These are phyloP conservation scores for Albula goreensis DNA, from an alignment of 2,113 vertebrate genomes.

Conservation along the genomic window DNA sequence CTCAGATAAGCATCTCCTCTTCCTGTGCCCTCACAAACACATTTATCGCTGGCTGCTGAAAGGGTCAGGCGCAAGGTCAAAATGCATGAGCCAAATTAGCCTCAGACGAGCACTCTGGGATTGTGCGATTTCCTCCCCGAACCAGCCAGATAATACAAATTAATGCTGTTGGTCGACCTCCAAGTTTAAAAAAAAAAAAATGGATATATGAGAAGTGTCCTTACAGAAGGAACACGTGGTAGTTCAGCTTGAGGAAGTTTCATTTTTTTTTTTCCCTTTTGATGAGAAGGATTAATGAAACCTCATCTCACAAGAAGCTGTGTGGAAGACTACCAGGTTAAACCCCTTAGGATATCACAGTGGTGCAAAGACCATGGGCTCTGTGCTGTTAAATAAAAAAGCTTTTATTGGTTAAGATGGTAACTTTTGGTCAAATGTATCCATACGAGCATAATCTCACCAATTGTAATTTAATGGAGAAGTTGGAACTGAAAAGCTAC, in stretches of 20 bases:
- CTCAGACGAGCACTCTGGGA: neutral
- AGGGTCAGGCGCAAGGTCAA: neutral
- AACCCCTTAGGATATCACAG: neutral
- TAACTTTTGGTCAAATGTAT: neutral
- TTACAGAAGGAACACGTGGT: constrained; percentile 78
- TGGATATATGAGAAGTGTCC: constrained; percentile 13
- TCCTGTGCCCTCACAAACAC: neutral
- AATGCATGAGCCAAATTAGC: neutral
- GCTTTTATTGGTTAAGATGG: neutral
- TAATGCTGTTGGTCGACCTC: neutral
- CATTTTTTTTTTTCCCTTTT: constrained; percentile 55
- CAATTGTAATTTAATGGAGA: no score
- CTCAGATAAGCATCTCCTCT: neutral
- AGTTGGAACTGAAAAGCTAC: no score
- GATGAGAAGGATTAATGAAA: constrained; percentile 38
- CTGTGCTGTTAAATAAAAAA: neutral
- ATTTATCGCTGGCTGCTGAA: neutral
- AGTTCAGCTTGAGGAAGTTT: constrained; percentile 63
- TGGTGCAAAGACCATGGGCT: neutral
- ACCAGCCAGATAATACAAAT: neutral
- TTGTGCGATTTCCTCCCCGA: neutral
- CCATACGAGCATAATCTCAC: no score
- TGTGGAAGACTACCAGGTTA: neutral
- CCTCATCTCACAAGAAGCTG: neutral
- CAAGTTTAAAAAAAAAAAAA: neutral